Conservation (phyloP, 2,113 vertebrate genomes). For the Hypocryptadius cinnamomeus region DNA sequence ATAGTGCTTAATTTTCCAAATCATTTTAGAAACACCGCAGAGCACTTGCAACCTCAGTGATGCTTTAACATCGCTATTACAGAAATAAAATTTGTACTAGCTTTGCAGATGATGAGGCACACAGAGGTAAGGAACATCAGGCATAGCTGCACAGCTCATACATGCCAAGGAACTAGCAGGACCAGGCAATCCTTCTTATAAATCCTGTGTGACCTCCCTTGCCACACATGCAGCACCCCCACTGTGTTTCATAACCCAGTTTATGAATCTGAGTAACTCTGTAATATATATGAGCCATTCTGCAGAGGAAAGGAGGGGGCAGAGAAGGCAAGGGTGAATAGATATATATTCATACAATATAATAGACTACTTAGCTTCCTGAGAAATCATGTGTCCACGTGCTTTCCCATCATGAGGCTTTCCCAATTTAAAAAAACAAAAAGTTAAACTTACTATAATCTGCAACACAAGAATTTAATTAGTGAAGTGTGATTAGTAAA, state of each 20-base stretch:
- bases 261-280: slow-evolving; percentile 47
- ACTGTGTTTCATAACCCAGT: slow-evolving; percentile 12
- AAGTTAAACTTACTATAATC: slow-evolving; percentile 35
- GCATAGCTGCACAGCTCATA: not conserved
- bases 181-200: not conserved
- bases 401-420: slow-evolving; percentile 12
- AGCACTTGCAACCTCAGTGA: not conserved
- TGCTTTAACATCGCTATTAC: not conserved
- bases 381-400: slow-evolving; percentile 3
- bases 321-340: not conserved
- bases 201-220: slow-evolving; percentile 16
- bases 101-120: not conserved
- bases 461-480: slow-evolving; percentile 66
- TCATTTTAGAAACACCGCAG: not conserved
- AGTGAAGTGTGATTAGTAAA: slow-evolving; percentile 49
- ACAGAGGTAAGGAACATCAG: not conserved
- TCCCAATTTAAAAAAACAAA: slow-evolving; percentile 31
- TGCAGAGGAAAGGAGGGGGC: slow-evolving; percentile 22
- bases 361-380: slow-evolving; percentile 7
- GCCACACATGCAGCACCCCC: not conserved
- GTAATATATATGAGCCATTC: slow-evolving; percentile 25
- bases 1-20: not conserved
- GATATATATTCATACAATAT: slow-evolving; percentile 12
- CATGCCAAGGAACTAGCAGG: not conserved
- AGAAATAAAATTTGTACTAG: not conserved